Evolutionary conservation across 2,888 invertebrate species (phyloP).

Genomic region (Minunthozetes semirufus): DNA sequence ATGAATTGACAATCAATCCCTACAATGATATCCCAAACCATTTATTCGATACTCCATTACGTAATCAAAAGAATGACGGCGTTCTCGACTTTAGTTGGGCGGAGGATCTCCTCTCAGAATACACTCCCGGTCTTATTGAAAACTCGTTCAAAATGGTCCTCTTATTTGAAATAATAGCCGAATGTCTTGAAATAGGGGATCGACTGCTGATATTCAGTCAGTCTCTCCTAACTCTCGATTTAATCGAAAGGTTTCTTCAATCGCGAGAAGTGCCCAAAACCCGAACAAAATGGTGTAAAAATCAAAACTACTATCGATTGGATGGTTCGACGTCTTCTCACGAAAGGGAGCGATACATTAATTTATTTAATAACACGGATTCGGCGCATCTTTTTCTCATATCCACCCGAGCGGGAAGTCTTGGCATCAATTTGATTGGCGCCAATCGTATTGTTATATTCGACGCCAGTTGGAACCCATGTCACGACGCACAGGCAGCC

Average conservation of each 20-base stretch:
- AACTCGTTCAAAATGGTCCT: slow-evolving; percentile 93
- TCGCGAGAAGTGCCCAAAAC: slow-evolving; percentile 56
- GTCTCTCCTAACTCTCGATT: slow-evolving; percentile 85
- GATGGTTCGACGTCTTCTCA: slow-evolving; percentile 92
- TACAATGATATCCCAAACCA: not conserved
- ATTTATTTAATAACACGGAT: slow-evolving; percentile 85
- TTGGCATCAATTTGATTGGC: slow-evolving; percentile 94
- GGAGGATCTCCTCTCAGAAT: slow-evolving; percentile 49
- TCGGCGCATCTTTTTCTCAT: slow-evolving; percentile 84
- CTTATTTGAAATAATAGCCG: slow-evolving; percentile 81
- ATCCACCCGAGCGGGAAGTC: slow-evolving; percentile 89
- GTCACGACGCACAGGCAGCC: slow-evolving; percentile 96
- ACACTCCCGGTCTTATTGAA: slow-evolving; percentile 77
- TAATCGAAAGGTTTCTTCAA: slow-evolving; percentile 87
- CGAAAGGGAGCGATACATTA: slow-evolving; percentile 91
- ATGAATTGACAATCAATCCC: not conserved
- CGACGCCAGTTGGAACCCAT: slow-evolving; percentile 99
- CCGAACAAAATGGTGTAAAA: slow-evolving; percentile 65
- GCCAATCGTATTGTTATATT: slow-evolving; percentile 95
- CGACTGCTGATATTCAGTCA: slow-evolving; percentile 91
- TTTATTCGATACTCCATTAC: slow-evolving; percentile 6
- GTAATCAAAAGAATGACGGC: not conserved
- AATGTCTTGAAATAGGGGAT: slow-evolving; percentile 78
- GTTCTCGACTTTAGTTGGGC: slow-evolving; percentile 35
- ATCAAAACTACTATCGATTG: slow-evolving; percentile 78